Conservation (phyloP, 2,113 vertebrate genomes). For the Sebastes schlegelii region DNA sequence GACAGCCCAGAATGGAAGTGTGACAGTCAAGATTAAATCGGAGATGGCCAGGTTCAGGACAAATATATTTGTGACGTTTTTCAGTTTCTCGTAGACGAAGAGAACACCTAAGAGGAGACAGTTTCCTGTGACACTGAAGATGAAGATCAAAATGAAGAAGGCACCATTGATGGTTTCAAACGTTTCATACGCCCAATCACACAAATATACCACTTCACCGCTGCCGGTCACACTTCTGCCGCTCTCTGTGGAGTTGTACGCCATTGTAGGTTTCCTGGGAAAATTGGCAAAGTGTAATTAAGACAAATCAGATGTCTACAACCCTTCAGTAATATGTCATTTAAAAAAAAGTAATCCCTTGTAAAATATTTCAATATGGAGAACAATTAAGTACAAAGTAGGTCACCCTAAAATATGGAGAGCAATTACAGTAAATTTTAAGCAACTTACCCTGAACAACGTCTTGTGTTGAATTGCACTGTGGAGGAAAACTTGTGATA, state of each 20-base stretch:
- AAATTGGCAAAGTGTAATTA: neutral
- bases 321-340: neutral
- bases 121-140: conserved; percentile 70
- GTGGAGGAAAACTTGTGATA: neutral
- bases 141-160: conserved; percentile 61
- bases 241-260: neutral
- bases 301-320: neutral
- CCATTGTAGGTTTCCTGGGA: conserved; percentile 23
- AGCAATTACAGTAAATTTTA: neutral
- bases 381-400: neutral
- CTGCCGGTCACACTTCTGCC: rapidly evolving
- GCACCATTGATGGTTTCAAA: conserved; percentile 4
- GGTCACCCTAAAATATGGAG: neutral
- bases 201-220: rapidly evolving
- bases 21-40: conserved; percentile 83
- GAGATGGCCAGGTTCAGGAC: conserved; percentile 84
- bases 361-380: neutral
- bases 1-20: conserved; percentile 83
- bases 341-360: neutral
- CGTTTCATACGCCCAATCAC: neutral
- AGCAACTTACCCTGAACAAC: conserved; percentile 15
- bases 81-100: conserved; percentile 67
- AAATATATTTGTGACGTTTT: conserved; percentile 82
- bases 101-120: conserved; percentile 62
- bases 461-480: neutral